A percentile compares a stretch with the other conserved stretches of the same genome.
Conservation (phyloP, 2,888 invertebrate genomes). For the Parelbella ahira region DNA sequence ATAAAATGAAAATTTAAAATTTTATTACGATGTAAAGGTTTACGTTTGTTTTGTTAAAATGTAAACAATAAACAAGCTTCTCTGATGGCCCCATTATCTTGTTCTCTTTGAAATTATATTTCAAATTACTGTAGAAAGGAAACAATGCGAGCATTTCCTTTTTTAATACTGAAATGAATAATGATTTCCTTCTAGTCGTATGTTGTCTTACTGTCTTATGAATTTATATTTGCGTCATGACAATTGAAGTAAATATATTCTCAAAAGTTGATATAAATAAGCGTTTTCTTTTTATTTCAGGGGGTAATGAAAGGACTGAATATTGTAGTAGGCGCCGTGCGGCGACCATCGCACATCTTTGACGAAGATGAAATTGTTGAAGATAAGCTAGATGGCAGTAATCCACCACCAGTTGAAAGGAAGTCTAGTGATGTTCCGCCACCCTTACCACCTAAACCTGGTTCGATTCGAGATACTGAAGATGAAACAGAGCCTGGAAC, state of each 20-base stretch:
- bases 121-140: constrained; percentile 40
- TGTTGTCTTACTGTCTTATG: constrained; percentile 39
- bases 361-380: constrained; percentile 73
- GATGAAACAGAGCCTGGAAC: constrained; percentile 84
- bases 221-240: constrained; percentile 33
- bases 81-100: constrained; percentile 25
- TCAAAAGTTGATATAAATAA: no score
- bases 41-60: constrained; percentile 13
- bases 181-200: constrained; percentile 45
- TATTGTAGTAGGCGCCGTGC: constrained; percentile 88
- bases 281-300: constrained; percentile 69
- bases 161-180: constrained; percentile 46
- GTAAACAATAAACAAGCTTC: constrained; percentile 19
- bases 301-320: constrained; percentile 92
- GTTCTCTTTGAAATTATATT: constrained; percentile 40
- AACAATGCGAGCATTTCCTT: constrained; percentile 43
- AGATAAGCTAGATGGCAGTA: constrained; percentile 39
- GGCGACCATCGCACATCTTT: constrained; percentile 85
- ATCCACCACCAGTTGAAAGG: constrained; percentile 48
- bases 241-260: constrained; percentile 27
- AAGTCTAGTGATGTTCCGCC: constrained; percentile 66
- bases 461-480: constrained; percentile 48
- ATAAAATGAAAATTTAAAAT: no score
- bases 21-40: no score
- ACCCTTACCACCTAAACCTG: constrained; percentile 66